phyloP scores from a whole-genome alignment of 2,113 vertebrate species.

The Clarias magur region DNA sequence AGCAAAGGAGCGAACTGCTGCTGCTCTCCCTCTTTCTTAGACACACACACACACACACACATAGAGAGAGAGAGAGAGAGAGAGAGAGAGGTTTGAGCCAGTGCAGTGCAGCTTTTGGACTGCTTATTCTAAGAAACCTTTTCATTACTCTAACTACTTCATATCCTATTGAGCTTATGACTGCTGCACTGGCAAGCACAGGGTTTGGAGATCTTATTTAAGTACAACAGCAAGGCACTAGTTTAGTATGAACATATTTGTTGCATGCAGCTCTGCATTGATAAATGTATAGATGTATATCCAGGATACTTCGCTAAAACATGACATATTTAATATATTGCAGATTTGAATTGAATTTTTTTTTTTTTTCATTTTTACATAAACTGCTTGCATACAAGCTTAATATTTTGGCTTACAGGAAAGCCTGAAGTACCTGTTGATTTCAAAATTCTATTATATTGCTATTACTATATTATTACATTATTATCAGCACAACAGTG shows the following conservation, averaged over 20 bases:
- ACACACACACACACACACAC: background rate
- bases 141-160: background rate
- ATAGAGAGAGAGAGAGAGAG: background rate
- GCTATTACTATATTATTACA: background rate
- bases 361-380: background rate
- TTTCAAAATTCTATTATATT: background rate
- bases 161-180: background rate
- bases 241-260: background rate
- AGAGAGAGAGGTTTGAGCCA: background rate
- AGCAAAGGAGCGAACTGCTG: background rate
- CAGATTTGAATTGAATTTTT: background rate
- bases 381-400: background rate
- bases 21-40: background rate
- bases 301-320: background rate
- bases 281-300: background rate
- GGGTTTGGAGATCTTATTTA: background rate
- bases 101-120: constrained; percentile 31
- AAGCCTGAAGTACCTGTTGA: background rate
- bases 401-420: background rate
- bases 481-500: too few species aligned
- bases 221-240: background rate
- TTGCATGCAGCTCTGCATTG: background rate
- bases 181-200: background rate
- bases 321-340: background rate
- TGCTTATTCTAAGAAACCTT: background rate